Base-by-base conservation (phyloP, 1,140 invertebrate species). In the Halictus rubicundus region DNA sequence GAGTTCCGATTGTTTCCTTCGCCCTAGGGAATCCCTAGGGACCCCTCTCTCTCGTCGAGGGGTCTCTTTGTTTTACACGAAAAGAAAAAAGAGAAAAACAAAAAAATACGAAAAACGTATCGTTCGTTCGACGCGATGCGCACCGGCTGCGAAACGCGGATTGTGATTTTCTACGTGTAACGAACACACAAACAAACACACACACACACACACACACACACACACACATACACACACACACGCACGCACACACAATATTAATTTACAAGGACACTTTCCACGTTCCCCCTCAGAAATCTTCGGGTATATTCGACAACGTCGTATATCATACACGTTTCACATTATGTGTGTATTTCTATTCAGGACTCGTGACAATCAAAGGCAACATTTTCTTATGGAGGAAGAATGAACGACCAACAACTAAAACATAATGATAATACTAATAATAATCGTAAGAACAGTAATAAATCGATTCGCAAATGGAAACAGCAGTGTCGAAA, bases 1-100 rank as follows among this genome's bases (percentile, higher is more conserved):
- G 82, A 89, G 81, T 84, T 66, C 32, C 32, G 32, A 81, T 74
- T 66, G 70, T 82, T 81, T 74, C 63, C 65, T 81, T 76, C 79
- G 81, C 66, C 46, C 81, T 83, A 61, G 54, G 8, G 16, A 16
- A 21, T 6, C 16, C 9, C 9, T 46, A n/a, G n/a, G n/a, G n/a
- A n/a, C n/a, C 16, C 46, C 12, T 16, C 9, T 14, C 12, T 16
- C 46, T 49, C 16, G 3, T 16, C 49, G 5, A 16, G 42, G 42
- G 10, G 10, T 46, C 42, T 52, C 19, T 52, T 16, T 52, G 49
- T 52, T 52, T 52, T 21, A 54, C 49, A 54, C 49, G 49, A 3
- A 14, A 46, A 46, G 42, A 46, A 12, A 14, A 46, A 46, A 42
- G 7, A 9, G 1, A 46, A 14, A 3, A 14, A 46, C 2, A 46